Conservation (phyloP, 2,113 vertebrate genomes). For the Clarias magur region DNA sequence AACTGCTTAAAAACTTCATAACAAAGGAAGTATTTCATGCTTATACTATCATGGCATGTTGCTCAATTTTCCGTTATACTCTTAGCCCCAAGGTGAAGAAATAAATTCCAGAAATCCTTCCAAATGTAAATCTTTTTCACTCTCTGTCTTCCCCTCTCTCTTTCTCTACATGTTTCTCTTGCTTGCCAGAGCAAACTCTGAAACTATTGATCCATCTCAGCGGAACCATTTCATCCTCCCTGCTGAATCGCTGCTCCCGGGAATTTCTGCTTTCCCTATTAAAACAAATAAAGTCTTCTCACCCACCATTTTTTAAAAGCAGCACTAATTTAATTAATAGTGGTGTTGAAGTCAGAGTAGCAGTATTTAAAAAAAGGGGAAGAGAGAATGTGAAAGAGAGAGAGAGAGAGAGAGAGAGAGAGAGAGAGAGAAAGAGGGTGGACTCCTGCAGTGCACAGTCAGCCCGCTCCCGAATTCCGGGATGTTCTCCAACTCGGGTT, state of each 20-base stretch:
- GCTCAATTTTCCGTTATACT: slow-evolving; percentile 19
- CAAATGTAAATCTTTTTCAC: not conserved
- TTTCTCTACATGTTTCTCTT: not conserved
- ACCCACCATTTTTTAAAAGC: slow-evolving; percentile 36
- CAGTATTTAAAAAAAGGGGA: not conserved
- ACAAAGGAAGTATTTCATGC: not conserved
- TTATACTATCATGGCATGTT: not conserved
- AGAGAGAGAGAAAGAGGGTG: slow-evolving; percentile 14
- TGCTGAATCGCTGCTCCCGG: not conserved
- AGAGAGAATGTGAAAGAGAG: not conserved
- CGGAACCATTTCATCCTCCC: not conserved
- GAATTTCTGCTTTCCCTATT: slow-evolving; percentile 8
- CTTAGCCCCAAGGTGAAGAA: slow-evolving; percentile 6
- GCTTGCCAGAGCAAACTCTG: not conserved
- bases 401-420: not conserved
- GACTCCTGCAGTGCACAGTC: slow-evolving; percentile 54
- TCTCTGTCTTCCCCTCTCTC: not conserved
- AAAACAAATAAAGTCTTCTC: slow-evolving; percentile 37
- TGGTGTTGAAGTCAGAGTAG: slow-evolving; percentile 40
- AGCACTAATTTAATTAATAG: slow-evolving; percentile 62
- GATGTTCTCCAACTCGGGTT: slow-evolving; percentile 66
- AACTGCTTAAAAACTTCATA: not conserved
- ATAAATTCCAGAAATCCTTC: not conserved
- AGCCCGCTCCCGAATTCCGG: slow-evolving; percentile 67
- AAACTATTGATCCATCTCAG: slow-evolving; percentile 4